These are phyloP conservation scores for Melanostoma scalare DNA, from an alignment of 2,888 invertebrate species.

Conservation along the genomic window DNA sequence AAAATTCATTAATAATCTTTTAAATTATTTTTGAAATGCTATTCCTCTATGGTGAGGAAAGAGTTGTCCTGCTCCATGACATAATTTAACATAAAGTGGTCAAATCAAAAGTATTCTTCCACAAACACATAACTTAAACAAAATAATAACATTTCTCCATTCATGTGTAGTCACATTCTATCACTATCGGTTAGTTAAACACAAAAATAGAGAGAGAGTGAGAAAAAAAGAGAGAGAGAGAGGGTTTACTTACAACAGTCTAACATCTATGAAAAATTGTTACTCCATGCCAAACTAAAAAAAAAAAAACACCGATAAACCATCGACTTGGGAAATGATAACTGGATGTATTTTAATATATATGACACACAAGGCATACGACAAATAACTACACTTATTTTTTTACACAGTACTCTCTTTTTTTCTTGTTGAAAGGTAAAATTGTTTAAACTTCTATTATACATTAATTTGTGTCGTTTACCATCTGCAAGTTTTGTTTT, in stretches of 20 bases:
- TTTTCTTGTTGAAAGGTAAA: slow-evolving; percentile 3
- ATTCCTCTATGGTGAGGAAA: too few species aligned
- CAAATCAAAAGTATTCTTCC: too few species aligned
- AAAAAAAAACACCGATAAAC: slow-evolving; percentile 3
- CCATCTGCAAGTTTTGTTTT: slow-evolving; percentile 20
- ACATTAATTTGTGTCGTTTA: slow-evolving; percentile 37
- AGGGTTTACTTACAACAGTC: neutral
- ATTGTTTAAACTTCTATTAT: slow-evolving; percentile 27
- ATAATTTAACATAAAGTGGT: too few species aligned
- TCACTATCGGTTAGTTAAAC: neutral
- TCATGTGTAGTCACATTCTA: slow-evolving; percentile 5
- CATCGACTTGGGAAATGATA: slow-evolving; percentile 5
- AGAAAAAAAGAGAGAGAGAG: too few species aligned
- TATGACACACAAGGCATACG: slow-evolving; percentile 15
- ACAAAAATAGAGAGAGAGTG: too few species aligned
- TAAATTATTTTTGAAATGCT: too few species aligned
- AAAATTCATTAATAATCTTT: too few species aligned
- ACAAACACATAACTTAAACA: too few species aligned
- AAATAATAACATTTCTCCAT: neutral
- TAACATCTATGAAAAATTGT: slow-evolving; percentile 12
- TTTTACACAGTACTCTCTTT: slow-evolving; percentile 16
- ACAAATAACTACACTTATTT: slow-evolving; percentile 48
- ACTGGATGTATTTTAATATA: slow-evolving; percentile 23
- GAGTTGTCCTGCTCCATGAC: too few species aligned
- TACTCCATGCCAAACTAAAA: slow-evolving; percentile 2